Base-by-base conservation (phyloP, 2,797 vertebrate species). In the Xenentodon cancila region DNA sequence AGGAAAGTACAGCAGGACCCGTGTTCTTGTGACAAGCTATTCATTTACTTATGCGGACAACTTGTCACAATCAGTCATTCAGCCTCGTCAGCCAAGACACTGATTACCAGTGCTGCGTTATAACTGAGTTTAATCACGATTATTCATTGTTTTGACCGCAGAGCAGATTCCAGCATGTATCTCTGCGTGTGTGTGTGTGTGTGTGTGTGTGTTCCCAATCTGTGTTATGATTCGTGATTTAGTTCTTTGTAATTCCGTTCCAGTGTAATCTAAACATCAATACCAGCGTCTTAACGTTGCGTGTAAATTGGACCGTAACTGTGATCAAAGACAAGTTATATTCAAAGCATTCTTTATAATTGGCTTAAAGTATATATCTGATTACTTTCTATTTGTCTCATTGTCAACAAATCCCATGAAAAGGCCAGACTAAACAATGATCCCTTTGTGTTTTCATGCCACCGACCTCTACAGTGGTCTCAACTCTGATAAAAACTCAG, bases 21-120 rank as follows among this genome's bases (percentile, higher is more conserved):
- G 59, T 57, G 20, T 64, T 84, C 89, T 86, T 86, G 80, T 90
- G 85, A 86, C 75, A 70, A 1, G 16, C 83, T 85, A 87, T 84
- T 90, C 78, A 90, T 90, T 91, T 80, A 90, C 83, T 81, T 73
- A 75, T 64, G 79, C 79, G 68, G 80, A 51, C 58, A 73, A 77
- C 77, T 73, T 75, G 62, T 66, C 77, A 79, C 63, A 76, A 68
- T 67, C 46, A 61, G 64, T 61, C 62, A 42, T 40, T 22, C 51
- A 21, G 52, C 19, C 53, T 74, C 40, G 48, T 19, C 3, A 16
- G 51, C 48, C 25, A 12, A 74, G 76, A 82, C 51, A 82, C 81
- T 77, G 82, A 87, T 85, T 86, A 84, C 64, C 64, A 53, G 48
- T n/a, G 4, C 32, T 9, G 50, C 69, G 82, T 87, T 82, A 74